Evolutionary conservation across 1,140 invertebrate species (phyloP), one percentile per base, ranked within the genome.

Genomic region (Heliconius himera): DNA sequence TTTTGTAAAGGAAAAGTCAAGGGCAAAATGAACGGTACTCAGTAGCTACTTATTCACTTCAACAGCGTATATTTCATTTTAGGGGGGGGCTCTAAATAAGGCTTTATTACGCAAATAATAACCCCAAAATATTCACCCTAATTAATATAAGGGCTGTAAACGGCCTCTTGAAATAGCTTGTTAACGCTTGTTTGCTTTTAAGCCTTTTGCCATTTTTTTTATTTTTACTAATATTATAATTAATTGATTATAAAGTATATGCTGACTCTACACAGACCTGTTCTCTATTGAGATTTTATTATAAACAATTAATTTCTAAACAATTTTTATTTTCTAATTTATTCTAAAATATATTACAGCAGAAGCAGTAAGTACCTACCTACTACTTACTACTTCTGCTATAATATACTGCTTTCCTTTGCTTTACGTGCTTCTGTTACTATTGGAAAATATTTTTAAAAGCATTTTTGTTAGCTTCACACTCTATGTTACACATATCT

Each of bases 41-140:
- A 92, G 87, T 85, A 66, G 22, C 60, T 66, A 89, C 87, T 92
- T 87, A 91, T 79, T 91, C 89, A 89, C 88, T 84, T 90, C 89
- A 90, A 94, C 91, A 84, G 91, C 90, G 90, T 91, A 90, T 94
- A 94, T 92, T 94, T 94, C 91, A 94, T 90, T 90, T 90, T 90
- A 88, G 74, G 84, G 88, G 88, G 41, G 86, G 91, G 90, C 81
- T 83, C 84, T 93, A 93, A 93, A 93, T 93, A 90, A 94, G 89
- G 88, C 91, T 93, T 94, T 94, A 94, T 93, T 91, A 91, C 87
- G 90, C 89, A 93, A 92, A 93, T 93, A 92, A 91, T 92, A 93
- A 87, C 90, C 89, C 85, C 89, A 92, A 90, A 94, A 93, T 92
- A 91, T 94, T 91, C 88, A 80, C 85, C 84, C 92, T 93, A 93